Evolutionary conservation across 1,140 invertebrate species (phyloP).

Genomic region (Nixonia krombeini): DNA sequence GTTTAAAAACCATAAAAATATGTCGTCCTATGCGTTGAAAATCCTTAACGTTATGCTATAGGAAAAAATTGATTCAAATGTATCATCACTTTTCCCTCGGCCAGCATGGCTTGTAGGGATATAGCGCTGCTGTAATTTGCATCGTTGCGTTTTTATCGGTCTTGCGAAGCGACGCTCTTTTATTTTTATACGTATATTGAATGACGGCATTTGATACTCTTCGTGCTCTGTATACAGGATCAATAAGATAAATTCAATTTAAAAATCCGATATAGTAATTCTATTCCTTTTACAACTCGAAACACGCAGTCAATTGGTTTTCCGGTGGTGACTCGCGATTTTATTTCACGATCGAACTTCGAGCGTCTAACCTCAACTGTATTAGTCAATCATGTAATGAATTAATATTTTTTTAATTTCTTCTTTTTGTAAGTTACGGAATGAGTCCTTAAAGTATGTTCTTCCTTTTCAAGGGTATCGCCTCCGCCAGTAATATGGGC

Average conservation of each 20-base stretch:
- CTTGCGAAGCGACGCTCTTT: neutral
- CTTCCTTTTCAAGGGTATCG: constrained; percentile 65
- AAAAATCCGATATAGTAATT: too few species aligned
- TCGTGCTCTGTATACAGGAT: neutral
- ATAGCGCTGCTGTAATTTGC: neutral
- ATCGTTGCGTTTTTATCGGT: neutral
- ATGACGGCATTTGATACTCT: constrained; percentile 2
- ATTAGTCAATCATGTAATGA: too few species aligned
- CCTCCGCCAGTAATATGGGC: constrained; percentile 94
- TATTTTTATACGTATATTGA: neutral
- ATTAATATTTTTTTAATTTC: too few species aligned
- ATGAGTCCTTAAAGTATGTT: neutral
- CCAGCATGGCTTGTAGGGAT: too few species aligned
- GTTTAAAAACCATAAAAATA: too few species aligned
- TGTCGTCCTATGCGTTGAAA: too few species aligned
- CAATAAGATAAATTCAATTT: neutral
- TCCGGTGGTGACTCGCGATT: constrained; percentile 23
- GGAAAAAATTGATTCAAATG: too few species aligned
- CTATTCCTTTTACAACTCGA: neutral
- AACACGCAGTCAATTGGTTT: neutral
- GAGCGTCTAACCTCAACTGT: neutral
- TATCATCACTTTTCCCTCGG: too few species aligned
- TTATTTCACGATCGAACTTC: constrained; percentile 4
- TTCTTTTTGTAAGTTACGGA: too few species aligned
- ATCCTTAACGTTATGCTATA: too few species aligned